Evolutionary conservation across 2,888 invertebrate genomes (phyloP).

Genomic region (Yponomeuta evonymella): DNA sequence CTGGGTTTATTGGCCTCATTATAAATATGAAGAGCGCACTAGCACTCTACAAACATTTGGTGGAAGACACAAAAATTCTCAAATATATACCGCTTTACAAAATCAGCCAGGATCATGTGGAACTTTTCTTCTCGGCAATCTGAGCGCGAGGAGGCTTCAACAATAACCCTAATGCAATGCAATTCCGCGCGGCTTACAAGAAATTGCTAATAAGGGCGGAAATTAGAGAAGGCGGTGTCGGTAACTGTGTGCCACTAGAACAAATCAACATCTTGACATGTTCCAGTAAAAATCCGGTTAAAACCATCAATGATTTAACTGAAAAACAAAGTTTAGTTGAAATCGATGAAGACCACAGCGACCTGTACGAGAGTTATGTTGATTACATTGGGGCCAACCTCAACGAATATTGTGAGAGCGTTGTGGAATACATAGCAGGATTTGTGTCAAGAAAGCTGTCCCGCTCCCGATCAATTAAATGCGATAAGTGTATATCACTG

Average conservation of each 20-base stretch:
- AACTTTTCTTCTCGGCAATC: slow-evolving; percentile 19
- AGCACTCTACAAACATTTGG: slow-evolving; percentile 7
- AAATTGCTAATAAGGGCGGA: slow-evolving; percentile 15
- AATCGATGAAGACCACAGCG: background rate
- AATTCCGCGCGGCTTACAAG: slow-evolving; percentile 13
- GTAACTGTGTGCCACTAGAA: slow-evolving; percentile 16
- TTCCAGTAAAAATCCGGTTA: slow-evolving; percentile 9
- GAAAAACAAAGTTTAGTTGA: background rate
- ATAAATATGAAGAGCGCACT: slow-evolving; percentile 15
- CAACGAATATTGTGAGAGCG: slow-evolving; percentile 9
- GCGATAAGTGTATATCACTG: slow-evolving; percentile 5
- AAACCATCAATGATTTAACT: slow-evolving; percentile 9
- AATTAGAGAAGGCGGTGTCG: slow-evolving; percentile 13
- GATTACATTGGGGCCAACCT: slow-evolving; percentile 7
- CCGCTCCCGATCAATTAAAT: slow-evolving; percentile 9
- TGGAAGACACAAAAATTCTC: slow-evolving; percentile 6
- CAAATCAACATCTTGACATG: slow-evolving; percentile 12
- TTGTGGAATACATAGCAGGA: slow-evolving; percentile 14
- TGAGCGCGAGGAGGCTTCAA: slow-evolving; percentile 20
- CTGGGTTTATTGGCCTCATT: slow-evolving; percentile 16
- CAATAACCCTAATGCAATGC: slow-evolving; percentile 19
- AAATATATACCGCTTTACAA: slow-evolving; percentile 19
- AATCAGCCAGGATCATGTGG: slow-evolving; percentile 20
- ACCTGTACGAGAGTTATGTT: slow-evolving; percentile 11
- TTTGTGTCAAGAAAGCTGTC: slow-evolving; percentile 15